Base-by-base conservation (phyloP, 2,888 invertebrate species). In the Ectemnius lituratus region DNA sequence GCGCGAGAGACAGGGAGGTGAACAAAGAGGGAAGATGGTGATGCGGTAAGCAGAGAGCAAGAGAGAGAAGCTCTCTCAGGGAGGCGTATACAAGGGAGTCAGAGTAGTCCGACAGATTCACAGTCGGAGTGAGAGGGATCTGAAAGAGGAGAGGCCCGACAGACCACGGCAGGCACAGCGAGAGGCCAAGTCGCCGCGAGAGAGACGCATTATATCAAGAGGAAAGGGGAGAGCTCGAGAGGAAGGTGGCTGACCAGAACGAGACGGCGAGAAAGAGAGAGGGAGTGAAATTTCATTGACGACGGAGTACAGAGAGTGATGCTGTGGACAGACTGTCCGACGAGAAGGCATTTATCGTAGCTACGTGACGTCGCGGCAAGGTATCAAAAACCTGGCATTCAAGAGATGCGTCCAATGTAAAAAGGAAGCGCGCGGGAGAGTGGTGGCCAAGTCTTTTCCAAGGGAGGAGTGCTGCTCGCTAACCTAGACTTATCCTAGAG, bases 401-500 rank as follows among this genome's bases (percentile, higher is more conserved):
- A n/a, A 52, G 52, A 11, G 5, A 11, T 11, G 5, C 37, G 37
- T 14, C 52, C 16, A 5, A 52, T 52, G 4, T 5, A 16, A 13
- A 52, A 16, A 14, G 14, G 52, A 16, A 16, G 52, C 52, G 52
- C 52, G 52, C 52, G 52, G n/a, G 52, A 14, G 5, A 52, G n/a
- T 16, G n/a, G 14, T 52, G 8, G 16, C 4, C 14, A 4, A 23
- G 28, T 68, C 8, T 11, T 37, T 11, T 5, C 52, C 11, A 52
- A 16, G 52, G n/a, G 11, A 52, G 4, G 37, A 37, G 14, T 14
- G 11, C 47, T 23, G 13, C 8, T 14, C 16, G 45, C 77, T 78
- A 78, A 78, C 78, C 78, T 78, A 78, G 68, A 37, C 37, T 37
- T 37, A 68, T 68, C 14, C 18, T 23, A 57, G 23, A 23, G 47